A percentile compares a stretch with the other conserved stretches of the same genome.
Conservation (phyloP, 2,113 vertebrate genomes). For the Phalacrocorax aristotelis region DNA sequence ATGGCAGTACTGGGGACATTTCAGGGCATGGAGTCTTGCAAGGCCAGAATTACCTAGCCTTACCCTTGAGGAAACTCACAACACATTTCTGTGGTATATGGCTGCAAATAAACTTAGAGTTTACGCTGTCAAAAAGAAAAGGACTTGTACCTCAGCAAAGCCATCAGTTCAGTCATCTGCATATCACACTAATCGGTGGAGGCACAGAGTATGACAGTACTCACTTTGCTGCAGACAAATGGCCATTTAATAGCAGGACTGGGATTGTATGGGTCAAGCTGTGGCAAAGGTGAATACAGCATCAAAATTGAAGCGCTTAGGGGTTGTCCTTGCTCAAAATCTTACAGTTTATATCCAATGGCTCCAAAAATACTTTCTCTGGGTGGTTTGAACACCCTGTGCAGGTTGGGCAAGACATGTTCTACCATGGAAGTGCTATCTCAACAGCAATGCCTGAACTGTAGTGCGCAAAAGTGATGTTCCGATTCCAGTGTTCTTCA, state of each 20-base stretch:
- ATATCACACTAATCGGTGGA: conserved; percentile 89
- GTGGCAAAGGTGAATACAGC: conserved; percentile 81
- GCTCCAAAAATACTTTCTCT: conserved; percentile 82
- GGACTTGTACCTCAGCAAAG: conserved; percentile 79
- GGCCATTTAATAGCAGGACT: conserved; percentile 82
- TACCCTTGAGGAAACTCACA: conserved; percentile 83
- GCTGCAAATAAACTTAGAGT: conserved; percentile 84
- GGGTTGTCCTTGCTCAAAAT: conserved; percentile 78
- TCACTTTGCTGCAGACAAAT: conserved; percentile 83
- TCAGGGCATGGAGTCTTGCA: background rate
- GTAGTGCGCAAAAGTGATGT: conserved; percentile 83
- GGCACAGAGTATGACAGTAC: conserved; percentile 88
- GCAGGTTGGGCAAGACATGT: conserved; percentile 83
- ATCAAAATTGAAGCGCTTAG: conserved; percentile 83
- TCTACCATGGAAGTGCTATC: conserved; percentile 85
- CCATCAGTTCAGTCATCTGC: conserved; percentile 83
- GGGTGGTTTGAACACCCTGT: conserved; percentile 87
- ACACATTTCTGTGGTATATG: conserved; percentile 86
- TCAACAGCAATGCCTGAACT: conserved; percentile 87
- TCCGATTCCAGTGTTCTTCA: conserved; percentile 85
- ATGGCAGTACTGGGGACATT: background rate
- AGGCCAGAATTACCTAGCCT: background rate
- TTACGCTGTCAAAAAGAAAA: conserved; percentile 74
- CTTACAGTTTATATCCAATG: conserved; percentile 81
- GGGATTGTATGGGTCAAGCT: conserved; percentile 86